phyloP scores from a whole-genome alignment of 2,888 invertebrate genomes.

The Nemotelus pantherinus region DNA sequence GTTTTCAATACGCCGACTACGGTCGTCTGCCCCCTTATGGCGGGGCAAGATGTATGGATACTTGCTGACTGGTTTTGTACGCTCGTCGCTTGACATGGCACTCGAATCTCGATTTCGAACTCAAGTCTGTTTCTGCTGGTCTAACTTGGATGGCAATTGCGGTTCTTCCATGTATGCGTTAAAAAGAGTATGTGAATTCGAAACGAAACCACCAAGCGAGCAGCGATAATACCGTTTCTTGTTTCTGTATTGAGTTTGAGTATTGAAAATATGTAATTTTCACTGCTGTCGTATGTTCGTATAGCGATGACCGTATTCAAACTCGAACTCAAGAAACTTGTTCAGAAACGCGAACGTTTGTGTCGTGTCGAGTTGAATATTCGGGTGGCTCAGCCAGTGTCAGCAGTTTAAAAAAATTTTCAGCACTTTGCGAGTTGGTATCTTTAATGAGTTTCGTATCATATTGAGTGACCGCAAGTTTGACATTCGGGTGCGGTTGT shows the following conservation, averaged over 20 bases:
- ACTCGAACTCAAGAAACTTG: constrained; percentile 33
- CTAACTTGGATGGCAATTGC: constrained; percentile 20
- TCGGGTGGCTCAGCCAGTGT: background rate
- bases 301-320: constrained; percentile 31
- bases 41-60: background rate
- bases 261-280: constrained; percentile 32
- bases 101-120: background rate
- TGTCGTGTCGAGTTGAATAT: constrained; percentile 23
- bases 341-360: constrained; percentile 42
- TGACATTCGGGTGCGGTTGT: constrained; percentile 14
- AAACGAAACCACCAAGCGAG: constrained; percentile 30
- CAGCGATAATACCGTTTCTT: constrained; percentile 34
- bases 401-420: constrained; percentile 13
- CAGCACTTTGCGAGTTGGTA: background rate
- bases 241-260: constrained; percentile 30
- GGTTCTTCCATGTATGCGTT: constrained; percentile 31
- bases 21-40: background rate
- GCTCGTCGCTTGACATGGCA: background rate
- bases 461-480: background rate
- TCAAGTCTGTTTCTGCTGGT: background rate
- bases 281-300: constrained; percentile 22
- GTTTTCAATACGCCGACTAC: constrained; percentile 24
- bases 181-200: constrained; percentile 23
- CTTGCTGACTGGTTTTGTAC: constrained; percentile 31
- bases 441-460: background rate